Evolutionary conservation across 2,797 vertebrate genomes (phyloP).

Genomic region (Alcedo atthis): DNA sequence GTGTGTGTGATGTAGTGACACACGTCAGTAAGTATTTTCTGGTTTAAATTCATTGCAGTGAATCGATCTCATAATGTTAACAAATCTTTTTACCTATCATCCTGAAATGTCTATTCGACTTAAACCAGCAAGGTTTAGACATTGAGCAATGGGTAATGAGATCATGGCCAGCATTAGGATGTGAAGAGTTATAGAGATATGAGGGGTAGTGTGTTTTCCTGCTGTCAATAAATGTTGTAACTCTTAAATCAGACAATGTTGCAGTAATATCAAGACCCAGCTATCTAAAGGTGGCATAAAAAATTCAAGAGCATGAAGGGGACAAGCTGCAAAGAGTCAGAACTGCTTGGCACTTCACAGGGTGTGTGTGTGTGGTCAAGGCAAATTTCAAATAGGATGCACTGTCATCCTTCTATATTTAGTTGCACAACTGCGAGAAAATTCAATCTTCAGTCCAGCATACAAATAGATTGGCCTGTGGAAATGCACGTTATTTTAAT

Average conservation of each 20-base stretch:
- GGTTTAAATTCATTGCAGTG: constrained; percentile 68
- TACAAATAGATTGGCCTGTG: constrained; percentile 31
- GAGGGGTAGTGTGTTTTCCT: constrained; percentile 58
- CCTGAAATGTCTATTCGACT: constrained; percentile 46
- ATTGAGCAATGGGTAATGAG: constrained; percentile 50
- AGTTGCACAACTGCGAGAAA: constrained; percentile 22
- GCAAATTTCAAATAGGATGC: constrained; percentile 40
- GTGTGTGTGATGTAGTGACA: background rate
- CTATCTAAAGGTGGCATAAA: constrained; percentile 46
- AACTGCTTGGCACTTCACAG: constrained; percentile 44
- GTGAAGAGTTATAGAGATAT: constrained; percentile 57
- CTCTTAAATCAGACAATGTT: constrained; percentile 39
- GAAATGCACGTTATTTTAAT: constrained; percentile 65
- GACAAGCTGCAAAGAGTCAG: constrained; percentile 15
- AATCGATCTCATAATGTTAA: constrained; percentile 62
- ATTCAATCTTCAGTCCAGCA: constrained; percentile 53
- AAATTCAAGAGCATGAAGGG: constrained; percentile 45
- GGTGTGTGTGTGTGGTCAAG: constrained; percentile 43
- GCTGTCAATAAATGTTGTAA: constrained; percentile 62
- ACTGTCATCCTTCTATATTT: constrained; percentile 60
- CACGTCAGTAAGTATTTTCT: background rate
- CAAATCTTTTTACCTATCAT: constrained; percentile 70
- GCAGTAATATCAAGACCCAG: constrained; percentile 41
- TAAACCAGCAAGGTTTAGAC: constrained; percentile 50
- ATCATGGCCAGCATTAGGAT: constrained; percentile 65